Base-by-base conservation (phyloP, 2,888 invertebrate species). In the Pseudococcus viburni region DNA sequence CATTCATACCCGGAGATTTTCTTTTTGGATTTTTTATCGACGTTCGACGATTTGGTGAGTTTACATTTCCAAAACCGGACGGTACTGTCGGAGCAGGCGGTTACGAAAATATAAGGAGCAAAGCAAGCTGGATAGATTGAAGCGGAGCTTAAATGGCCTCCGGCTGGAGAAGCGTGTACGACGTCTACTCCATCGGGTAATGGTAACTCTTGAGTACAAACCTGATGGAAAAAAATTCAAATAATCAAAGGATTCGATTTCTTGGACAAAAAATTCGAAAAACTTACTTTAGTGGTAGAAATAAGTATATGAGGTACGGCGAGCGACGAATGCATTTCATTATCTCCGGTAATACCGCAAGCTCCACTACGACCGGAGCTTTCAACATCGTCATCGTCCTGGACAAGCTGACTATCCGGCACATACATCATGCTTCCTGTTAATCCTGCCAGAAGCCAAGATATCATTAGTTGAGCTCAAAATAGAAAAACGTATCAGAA, bases 101-200 rank as follows among this genome's bases (percentile, higher is more conserved):
- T 98, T 0, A 97, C 96, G 89, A 99, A 94, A 89, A 98, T 96
- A 91, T 99, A 99, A 0, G 99, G 99, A 0, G 99, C 98, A 91
- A 98, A 95, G 92, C 99, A 99, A n/a, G 99, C 99, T 6, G 99
- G 99, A 92, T 99, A 99, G 91, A 99, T 98, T 39, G 98, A 98
- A 0, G 99, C 98, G 0, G 99, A 99, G 91, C 98, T 98, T 77
- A 99, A 93, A 92, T 99, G 99, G 0, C 99, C 99, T 0, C 99
- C 99, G 0, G 99, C 97, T 0, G 98, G 97, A 0, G 97, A 95
- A 0, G 98, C 98, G 92, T 97, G 97, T 88, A 97, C 95, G 6
- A 99, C 96, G 91, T 97, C 97, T 11, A 98, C 98, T 5, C 96
- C 97, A 89, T 96, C 95, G 0, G 98, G 97, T 68, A 99, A 91